Percentiles rank a stretch among this genome's conserved stretches.
These are phyloP conservation scores for Formica exsecta DNA, from an alignment of 1,140 invertebrate species.

Conservation along the genomic window DNA sequence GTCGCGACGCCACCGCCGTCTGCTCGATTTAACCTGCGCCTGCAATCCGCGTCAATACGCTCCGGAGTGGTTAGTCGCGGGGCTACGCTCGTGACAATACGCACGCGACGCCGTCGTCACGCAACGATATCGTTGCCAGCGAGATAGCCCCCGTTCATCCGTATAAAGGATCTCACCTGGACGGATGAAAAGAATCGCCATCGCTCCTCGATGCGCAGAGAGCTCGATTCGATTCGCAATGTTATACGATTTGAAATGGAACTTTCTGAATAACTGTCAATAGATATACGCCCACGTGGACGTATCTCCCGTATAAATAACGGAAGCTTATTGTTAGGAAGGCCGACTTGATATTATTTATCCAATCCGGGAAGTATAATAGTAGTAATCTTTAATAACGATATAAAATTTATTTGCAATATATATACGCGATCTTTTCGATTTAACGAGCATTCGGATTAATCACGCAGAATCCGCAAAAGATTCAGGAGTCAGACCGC, in stretches of 20 bases:
- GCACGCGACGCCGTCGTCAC: slow-evolving; percentile 43
- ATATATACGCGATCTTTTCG: too few species aligned
- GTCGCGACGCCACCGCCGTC: slow-evolving; percentile 82
- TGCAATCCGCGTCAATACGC: slow-evolving; percentile 80
- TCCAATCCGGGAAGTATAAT: background rate
- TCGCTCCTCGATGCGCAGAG: slow-evolving; percentile 15
- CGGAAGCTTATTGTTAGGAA: slow-evolving; percentile 15
- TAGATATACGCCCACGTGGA: background rate
- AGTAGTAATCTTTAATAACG: background rate
- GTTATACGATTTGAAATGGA: slow-evolving; percentile 8
- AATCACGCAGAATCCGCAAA: slow-evolving; percentile 10
- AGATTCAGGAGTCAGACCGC: background rate
- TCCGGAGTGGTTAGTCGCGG: slow-evolving; percentile 64
- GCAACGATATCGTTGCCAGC: background rate
- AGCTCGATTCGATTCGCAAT: slow-evolving; percentile 20
- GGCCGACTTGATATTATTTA: slow-evolving; percentile 4
- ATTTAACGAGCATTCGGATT: background rate
- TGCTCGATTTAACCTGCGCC: slow-evolving; percentile 82
- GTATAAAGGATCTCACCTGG: slow-evolving; percentile 20
- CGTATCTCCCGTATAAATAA: slow-evolving; percentile 27
- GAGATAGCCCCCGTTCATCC: background rate
- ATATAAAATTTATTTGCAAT: background rate
- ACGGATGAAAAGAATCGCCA: slow-evolving; percentile 29
- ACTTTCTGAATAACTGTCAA: slow-evolving; percentile 35
- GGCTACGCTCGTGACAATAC: slow-evolving; percentile 73